Evolutionary conservation across 2,888 invertebrate genomes (phyloP), one percentile per base, ranked within the genome.

Genomic region (Zhuqinia jingwanae): DNA sequence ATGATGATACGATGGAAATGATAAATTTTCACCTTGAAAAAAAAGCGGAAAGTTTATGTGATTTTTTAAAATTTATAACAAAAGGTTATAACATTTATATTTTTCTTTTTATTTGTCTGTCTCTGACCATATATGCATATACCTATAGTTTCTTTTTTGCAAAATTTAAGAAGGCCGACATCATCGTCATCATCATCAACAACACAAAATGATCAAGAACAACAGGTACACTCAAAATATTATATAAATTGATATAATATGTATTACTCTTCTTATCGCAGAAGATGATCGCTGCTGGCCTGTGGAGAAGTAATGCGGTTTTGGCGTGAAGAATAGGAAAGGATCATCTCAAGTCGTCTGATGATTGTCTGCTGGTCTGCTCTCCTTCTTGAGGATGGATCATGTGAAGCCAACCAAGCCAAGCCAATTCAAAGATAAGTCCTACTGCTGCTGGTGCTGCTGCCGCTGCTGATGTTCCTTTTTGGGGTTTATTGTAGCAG

Each of bases 21-120:
- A 81, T 81, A 80, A 80, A 70, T 81, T 81, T 81, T 73, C 81
- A 81, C 81, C 81, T 81, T 81, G 81, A 81, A 81, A 70, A 53
- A 75, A 81, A 76, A 56, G 56, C 56, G 50, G 36, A 70, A 81
- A 73, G 70, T 81, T 70, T 70, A 70, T 80, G 50, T 11, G 45
- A 45, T 15, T 42, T 65, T 70, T 47, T 45, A 70, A 36, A 36
- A 36, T 36, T 36, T 36, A 36, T 36, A 36, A 36, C 36, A 36
- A 36, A 36, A 36, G n/a, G n/a, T n/a, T n/a, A 36, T 36, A 36
- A 36, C 36, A 70, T 70, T 45, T 47, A 45, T 70, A 42, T 70
- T 70, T 70, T 13, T 70, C 36, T 70, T 47, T 45, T 22, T 42
- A 2, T 45, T 3, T 42, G 2, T 73, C 73, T 30, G 22, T 73